phyloP scores from a whole-genome alignment of 2,797 vertebrate species.

The Todus mexicanus region DNA sequence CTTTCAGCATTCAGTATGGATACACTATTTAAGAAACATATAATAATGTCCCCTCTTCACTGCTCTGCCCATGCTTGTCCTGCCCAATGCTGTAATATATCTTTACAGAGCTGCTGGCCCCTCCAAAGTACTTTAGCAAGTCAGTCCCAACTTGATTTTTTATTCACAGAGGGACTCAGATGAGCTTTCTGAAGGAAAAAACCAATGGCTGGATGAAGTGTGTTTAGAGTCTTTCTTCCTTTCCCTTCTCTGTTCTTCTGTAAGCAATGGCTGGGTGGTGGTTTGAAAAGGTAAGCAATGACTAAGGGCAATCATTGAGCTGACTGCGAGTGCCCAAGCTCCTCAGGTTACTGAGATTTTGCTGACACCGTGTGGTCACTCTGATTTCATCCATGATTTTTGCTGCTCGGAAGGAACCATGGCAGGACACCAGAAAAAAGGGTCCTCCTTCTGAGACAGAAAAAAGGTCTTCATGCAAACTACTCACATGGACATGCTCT shows the following conservation, averaged over 20 bases:
- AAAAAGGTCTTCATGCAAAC: not conserved
- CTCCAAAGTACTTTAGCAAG: not conserved
- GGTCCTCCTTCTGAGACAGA: fast-evolving
- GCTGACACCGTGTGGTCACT: constrained; percentile 53
- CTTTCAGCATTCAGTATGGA: not conserved
- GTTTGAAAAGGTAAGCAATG: not conserved
- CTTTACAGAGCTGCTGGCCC: not conserved
- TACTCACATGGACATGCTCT: fast-evolving
- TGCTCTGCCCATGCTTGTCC: not conserved
- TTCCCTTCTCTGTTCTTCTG: not conserved
- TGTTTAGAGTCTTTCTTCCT: not conserved
- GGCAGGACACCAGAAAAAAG: not conserved
- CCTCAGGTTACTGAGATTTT: not conserved
- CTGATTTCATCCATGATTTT: not conserved
- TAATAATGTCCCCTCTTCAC: not conserved
- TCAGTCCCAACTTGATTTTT: not conserved
- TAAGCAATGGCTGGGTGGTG: not conserved
- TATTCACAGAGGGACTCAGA: not conserved
- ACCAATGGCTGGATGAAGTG: not conserved
- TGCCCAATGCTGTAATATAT: not conserved
- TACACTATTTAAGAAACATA: not conserved
- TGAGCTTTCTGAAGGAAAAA: not conserved
- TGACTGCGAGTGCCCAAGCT: not conserved
- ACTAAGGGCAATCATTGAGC: not conserved
- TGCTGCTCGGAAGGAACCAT: not conserved